Base-by-base conservation (phyloP, 2,113 vertebrate species). In the Bambusicola thoracicus region DNA sequence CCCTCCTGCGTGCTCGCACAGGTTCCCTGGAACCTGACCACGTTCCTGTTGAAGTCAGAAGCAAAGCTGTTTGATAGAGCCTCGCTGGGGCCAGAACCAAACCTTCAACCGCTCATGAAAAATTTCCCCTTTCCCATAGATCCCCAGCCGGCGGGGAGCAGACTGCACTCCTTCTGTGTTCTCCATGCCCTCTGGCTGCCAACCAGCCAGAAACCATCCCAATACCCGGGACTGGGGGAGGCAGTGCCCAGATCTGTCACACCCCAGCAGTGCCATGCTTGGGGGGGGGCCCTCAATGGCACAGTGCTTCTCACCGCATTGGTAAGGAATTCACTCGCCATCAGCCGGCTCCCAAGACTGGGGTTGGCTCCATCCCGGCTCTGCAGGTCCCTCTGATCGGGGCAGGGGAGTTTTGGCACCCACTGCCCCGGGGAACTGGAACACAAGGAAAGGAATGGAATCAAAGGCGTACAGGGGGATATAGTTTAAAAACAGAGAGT, bases 1-100 rank as follows among this genome's bases (percentile, higher is more conserved):
- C 81, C 85, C 70, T 89, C 76, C 43, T 95, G 83, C 93, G 80
- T 91, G 87, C 87, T 95, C 83, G 43, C 94, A 97, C 94, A 94
- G 85, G 91, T 95, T 90, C 55, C 10, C 36, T 9, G 51, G 38
- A 94, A 85, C 73, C 63, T 22, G 2, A 61, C 61, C 87, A 70
- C 1, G 61, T 80, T 75, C 65, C 87, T 41, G 46, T 38, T 90
- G 76, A 65, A 88, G 91, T 58, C 93, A 88, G 84, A 62, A 90
- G 72, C 63, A 53, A 34, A 93, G 66, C 3, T 90, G 68, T 66
- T 69, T 77, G 59, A 27, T 25, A 84, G 94, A 61, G 44, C 32
- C 85, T 92, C 46, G 15, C 61, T 75, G 27, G 51, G 36, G 79
- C 59, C 72, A 88, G 41, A 74, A 70, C 7, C 4, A 80, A 72